These are phyloP conservation scores for Lipotes vexillifer DNA, from an alignment of 2,113 vertebrate genomes.

Conservation along the genomic window DNA sequence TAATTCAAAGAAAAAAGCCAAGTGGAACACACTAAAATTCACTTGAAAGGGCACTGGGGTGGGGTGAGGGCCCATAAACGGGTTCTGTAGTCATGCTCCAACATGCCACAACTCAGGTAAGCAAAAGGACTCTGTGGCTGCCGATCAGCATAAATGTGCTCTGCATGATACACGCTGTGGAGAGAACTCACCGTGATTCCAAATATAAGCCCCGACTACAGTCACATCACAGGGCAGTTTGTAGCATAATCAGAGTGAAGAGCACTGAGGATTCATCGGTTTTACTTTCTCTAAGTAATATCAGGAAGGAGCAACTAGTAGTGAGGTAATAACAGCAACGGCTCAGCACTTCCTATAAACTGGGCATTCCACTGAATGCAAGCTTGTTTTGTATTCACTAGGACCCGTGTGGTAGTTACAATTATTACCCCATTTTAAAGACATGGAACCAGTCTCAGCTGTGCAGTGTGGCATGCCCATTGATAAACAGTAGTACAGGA, in stretches of 20 bases:
- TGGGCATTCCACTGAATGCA: background rate
- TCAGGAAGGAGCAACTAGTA: background rate
- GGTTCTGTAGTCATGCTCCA: background rate
- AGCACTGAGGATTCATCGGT: background rate
- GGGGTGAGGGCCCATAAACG: accelerated
- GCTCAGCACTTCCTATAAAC: background rate
- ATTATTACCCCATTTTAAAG: background rate
- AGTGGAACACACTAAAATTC: background rate
- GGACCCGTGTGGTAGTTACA: too few species aligned
- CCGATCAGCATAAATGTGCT: too few species aligned
- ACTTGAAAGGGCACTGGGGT: background rate
- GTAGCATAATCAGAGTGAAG: background rate
- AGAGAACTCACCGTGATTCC: background rate
- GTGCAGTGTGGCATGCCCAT: background rate
- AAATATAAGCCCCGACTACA: background rate
- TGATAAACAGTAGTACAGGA: background rate
- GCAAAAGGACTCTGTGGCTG: background rate
- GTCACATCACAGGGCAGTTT: background rate
- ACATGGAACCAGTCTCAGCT: background rate
- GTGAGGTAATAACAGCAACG: too few species aligned
- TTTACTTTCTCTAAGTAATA: background rate
- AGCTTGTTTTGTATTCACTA: background rate
- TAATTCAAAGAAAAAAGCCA: background rate
- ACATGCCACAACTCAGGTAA: background rate
- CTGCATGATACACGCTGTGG: background rate